phyloP scores from a whole-genome alignment of 2,888 invertebrate species.

The Acronicta alni region DNA sequence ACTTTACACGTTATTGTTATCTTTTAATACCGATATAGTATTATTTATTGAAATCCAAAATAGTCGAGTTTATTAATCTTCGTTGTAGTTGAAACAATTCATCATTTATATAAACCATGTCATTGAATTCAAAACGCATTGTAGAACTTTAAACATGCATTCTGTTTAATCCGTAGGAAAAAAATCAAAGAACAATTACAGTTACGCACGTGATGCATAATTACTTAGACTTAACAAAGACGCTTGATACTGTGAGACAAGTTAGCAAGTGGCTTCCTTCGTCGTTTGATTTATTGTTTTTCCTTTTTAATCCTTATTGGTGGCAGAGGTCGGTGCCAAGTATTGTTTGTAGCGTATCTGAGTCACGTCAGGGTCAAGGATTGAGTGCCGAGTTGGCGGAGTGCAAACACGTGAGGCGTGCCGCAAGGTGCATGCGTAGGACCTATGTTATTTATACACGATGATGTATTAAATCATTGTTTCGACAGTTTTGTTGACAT shows the following conservation, averaged over 20 bases:
- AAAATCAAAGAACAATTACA: constrained; percentile 7
- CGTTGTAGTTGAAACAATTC: too few relatives aligned
- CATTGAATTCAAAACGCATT: constrained; percentile 10
- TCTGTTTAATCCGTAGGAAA: neutral
- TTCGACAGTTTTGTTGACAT: constrained; percentile 14
- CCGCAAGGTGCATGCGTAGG: constrained; percentile 63
- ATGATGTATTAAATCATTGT: constrained; percentile 23
- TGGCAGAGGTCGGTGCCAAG: constrained; percentile 63
- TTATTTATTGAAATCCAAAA: too few relatives aligned
- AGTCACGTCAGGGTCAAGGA: constrained; percentile 73
- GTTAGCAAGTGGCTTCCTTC: constrained; percentile 53
- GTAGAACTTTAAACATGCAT: neutral
- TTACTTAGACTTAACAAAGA: constrained; percentile 58
- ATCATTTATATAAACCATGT: neutral
- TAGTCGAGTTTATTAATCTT: too few relatives aligned
- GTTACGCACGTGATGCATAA: constrained; percentile 14
- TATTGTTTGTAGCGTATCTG: constrained; percentile 61
- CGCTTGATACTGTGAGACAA: constrained; percentile 63
- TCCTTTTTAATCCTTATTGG: constrained; percentile 61
- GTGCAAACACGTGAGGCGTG: constrained; percentile 60
- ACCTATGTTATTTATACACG: constrained; percentile 53
- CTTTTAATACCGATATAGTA: neutral
- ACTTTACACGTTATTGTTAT: too few relatives aligned
- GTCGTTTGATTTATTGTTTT: constrained; percentile 57
- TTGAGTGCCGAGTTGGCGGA: constrained; percentile 39